A percentile compares a stretch with the other conserved stretches of the same genome.
Conservation (phyloP, 2,113 vertebrate genomes). For the Rousettus leschenaultii region DNA sequence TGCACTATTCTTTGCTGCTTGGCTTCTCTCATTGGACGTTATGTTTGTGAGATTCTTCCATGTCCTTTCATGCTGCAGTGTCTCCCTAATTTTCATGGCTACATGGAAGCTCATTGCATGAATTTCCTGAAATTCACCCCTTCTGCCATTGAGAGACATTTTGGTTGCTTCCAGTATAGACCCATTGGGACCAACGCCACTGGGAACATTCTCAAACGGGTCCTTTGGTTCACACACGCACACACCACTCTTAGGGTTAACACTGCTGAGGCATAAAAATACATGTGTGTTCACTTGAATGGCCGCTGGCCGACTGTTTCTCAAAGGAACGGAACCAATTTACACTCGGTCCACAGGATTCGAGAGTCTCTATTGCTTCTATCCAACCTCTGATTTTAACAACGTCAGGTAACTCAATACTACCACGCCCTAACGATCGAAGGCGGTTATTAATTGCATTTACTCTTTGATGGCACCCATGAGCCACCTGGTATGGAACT, state of each 20-base stretch:
- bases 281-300: background rate
- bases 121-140: background rate
- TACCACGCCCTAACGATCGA: background rate
- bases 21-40: background rate
- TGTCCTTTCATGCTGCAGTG: background rate
- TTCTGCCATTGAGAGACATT: background rate
- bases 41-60: background rate
- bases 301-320: background rate
- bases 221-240: background rate
- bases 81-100: background rate
- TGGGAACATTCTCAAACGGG: background rate
- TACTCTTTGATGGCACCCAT: background rate
- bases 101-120: background rate
- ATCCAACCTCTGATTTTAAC: background rate
- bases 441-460: background rate
- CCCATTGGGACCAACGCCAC: fast-evolving
- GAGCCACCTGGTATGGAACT: background rate
- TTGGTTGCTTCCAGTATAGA: background rate
- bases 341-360: background rate
- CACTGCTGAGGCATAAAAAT: background rate
- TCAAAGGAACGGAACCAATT: background rate
- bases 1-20: background rate
- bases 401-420: background rate
- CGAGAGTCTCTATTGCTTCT: background rate
- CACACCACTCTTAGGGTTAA: background rate